A percentile compares a stretch with the other conserved stretches of the same genome.
phyloP scores from a whole-genome alignment of 2,797 vertebrate species.

The Tokudaia muenninki region DNA sequence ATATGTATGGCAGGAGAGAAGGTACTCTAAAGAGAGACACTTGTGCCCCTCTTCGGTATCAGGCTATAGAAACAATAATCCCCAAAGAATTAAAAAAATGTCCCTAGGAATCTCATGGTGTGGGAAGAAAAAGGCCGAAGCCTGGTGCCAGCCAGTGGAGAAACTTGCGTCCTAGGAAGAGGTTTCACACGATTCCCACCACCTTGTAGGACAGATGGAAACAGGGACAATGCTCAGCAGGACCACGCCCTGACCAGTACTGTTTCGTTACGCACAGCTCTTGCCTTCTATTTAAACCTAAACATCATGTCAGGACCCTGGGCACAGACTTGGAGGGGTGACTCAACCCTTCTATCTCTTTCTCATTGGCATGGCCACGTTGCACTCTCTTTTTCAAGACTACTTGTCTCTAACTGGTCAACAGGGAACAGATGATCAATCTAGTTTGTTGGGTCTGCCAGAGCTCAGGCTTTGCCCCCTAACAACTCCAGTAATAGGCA shows the following conservation, averaged over 20 bases:
- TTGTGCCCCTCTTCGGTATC: background rate
- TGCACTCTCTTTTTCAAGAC: background rate
- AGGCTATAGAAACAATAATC: background rate
- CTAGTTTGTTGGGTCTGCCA: background rate
- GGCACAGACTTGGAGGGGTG: background rate
- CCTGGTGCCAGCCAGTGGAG: background rate
- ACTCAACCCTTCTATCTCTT: background rate
- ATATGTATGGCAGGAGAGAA: background rate
- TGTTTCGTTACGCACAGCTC: background rate
- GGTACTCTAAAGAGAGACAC: background rate
- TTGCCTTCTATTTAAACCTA: background rate
- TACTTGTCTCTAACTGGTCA: background rate
- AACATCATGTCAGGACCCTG: background rate
- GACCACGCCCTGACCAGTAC: background rate
- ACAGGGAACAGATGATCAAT: background rate
- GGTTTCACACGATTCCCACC: background rate
- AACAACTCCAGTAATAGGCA: background rate
- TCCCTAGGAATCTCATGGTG: background rate
- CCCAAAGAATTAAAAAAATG: background rate
- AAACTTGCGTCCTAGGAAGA: background rate
- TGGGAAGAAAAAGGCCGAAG: background rate
- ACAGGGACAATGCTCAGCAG: background rate
- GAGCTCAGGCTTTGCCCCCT: background rate
- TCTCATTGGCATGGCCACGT: background rate
- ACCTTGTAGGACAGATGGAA: background rate